Evolutionary conservation across 2,113 vertebrate genomes (phyloP), one percentile per base, ranked within the genome.

Genomic region (Actenoides lindsayi): DNA sequence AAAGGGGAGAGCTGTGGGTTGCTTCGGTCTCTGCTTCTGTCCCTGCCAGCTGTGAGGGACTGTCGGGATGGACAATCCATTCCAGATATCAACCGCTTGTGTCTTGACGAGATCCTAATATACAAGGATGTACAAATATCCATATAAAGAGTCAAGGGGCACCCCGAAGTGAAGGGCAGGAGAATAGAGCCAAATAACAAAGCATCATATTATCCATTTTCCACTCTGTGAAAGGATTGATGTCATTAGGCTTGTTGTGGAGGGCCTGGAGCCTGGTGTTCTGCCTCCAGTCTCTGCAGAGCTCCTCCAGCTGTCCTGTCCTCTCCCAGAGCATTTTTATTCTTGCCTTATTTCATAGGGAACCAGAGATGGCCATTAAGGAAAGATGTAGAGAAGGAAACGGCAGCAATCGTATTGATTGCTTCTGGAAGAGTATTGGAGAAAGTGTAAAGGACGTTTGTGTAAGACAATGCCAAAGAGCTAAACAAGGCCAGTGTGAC

Each of bases 381-480:
- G 60, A 81, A 83, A 71, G 46, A 68, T 41, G 57, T 6, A 79
- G 81, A 85, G 80, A 84, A 87, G 48, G 35, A 56, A 90, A 83
- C 39, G 74, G 59, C 64, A 92, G 24, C 59, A 88, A 53, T 86
- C 39, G 37, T 71, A 78, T 92, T 71, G 90, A 96, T 94, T 87
- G 54, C 39, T 83, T 94, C 79, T 87, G 64, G 27, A 77, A 84
- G 53, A 90, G 51, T 68, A 73, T 64, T 90, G 71, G 76, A 75
- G 73, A 80, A 95, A 89, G 54, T 39, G 44, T 81, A 81, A 90
- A 92, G 93, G 95, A 53, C 85, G 6, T 96, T 95, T 64, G 56
- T 90, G 90, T 89, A 95, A 96, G 73, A 95, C 83, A 92, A 92
- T 92, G 83, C 88, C 68, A 51, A 64, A 83, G 78, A 93, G 80